Conservation (phyloP, 2,888 invertebrate genomes). For the Falcaria lacertinaria region DNA sequence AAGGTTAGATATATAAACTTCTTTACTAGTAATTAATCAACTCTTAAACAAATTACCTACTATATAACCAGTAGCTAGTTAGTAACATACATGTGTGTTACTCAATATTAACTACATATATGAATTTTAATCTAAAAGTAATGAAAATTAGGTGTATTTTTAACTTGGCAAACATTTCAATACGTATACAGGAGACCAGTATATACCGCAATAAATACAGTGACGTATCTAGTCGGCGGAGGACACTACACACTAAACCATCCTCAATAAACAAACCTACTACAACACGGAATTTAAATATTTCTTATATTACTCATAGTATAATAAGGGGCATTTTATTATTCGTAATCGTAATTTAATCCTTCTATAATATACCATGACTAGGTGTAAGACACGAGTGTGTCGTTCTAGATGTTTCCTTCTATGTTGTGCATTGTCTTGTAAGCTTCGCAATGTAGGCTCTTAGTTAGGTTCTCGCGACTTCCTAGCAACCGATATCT, state of each 20-base stretch:
- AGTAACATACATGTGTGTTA: conserved; percentile 49
- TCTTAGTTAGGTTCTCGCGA: conserved; percentile 74
- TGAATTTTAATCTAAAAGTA: conserved; percentile 34
- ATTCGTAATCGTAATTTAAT: conserved; percentile 69
- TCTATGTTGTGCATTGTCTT: conserved; percentile 71
- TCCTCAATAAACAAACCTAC: conserved; percentile 7
- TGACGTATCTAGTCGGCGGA: conserved; percentile 36
- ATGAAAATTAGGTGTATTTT: conserved; percentile 34
- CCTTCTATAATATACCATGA: conserved; percentile 66
- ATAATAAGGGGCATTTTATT: conserved; percentile 72
- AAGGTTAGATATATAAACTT: conserved; percentile 59
- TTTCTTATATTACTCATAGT: conserved; percentile 62
- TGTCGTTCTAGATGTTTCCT: conserved; percentile 70
- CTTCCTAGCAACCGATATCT: conserved; percentile 74
- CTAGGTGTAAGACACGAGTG: conserved; percentile 63
- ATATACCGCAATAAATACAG: conserved; percentile 31
- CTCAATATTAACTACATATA: conserved; percentile 47
- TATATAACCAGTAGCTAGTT: conserved; percentile 71
- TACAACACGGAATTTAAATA: conserved; percentile 45
- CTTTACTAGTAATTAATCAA: conserved; percentile 66
- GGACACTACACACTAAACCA: conserved; percentile 9
- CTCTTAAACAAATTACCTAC: conserved; percentile 55
- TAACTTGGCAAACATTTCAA: conserved; percentile 25
- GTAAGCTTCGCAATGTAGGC: conserved; percentile 70
- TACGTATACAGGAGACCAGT: conserved; percentile 21